Base-by-base conservation (phyloP, 2,113 vertebrate genomes). In the Arizona elegans region DNA sequence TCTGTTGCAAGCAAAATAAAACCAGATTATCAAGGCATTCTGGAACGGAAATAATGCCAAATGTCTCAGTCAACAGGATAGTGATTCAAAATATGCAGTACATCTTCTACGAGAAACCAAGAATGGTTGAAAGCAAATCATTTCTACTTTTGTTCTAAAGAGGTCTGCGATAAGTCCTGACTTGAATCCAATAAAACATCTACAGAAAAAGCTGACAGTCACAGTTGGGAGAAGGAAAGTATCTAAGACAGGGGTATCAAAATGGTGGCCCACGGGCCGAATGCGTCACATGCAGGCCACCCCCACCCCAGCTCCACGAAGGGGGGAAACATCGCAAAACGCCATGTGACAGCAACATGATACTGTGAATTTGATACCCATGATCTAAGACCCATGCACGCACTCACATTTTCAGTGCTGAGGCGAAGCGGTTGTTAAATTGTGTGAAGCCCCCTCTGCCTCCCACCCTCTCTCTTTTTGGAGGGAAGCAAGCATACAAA, bases 181-280 rank as follows among this genome's bases (percentile, higher is more conserved):
- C 15, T 8, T 38, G 70, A 38, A 75, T 75, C 70, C 15, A 75
- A 19, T 15, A 70, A n/a, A 70, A 70, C 29, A 70, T 75, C n/a
- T 38, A 19, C 15, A 33, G n/a, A 75, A 75, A 75, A 75, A 8
- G 70, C 70, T 75, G n/a, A 75, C n/a, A 33, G 5, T 75, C n/a
- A 70, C 12, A 75, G 15, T 8, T 19, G 6, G 70, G 15, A 38
- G 70, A 38, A 75, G 2, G n/a, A 75, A 75, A 17, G 5, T 13
- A 75, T 75, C 15, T 75, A 75, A 75, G 70, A 38, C 13, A 33
- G 11, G 26, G 26, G 26, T 65, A 10, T 65, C 26, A n/a, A 65
- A 65, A 65, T n/a, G 62, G 62, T 11, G 0, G 11, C 26, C 26
- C 8, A 0, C 1, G 0, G 29, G 26, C 26, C 26, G 3, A 4